A percentile compares a stretch with the other conserved stretches of the same genome.
These are phyloP conservation scores for Martes martes DNA, from an alignment of 2,113 vertebrate species.

Conservation along the genomic window DNA sequence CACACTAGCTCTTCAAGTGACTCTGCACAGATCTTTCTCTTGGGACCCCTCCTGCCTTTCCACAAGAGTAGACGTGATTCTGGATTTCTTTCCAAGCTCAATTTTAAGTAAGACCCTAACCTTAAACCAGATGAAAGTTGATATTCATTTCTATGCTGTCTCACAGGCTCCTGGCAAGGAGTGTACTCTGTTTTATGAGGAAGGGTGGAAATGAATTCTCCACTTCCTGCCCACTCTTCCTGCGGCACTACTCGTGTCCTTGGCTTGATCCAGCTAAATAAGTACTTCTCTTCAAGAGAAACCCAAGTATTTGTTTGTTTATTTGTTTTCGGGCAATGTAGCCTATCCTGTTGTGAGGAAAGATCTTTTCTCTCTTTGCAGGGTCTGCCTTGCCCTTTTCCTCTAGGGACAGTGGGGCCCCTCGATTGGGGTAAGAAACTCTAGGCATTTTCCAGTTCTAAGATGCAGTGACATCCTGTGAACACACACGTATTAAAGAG, in stretches of 20 bases:
- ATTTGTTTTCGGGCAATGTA: background rate
- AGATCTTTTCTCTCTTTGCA: background rate
- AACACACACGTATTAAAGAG: background rate
- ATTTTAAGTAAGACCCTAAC: background rate
- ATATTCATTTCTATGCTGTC: background rate
- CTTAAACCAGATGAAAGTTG: background rate
- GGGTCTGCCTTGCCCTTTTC: background rate
- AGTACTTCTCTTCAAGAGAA: background rate
- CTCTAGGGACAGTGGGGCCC: background rate
- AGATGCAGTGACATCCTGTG: background rate
- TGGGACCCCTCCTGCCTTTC: background rate
- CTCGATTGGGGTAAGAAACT: background rate
- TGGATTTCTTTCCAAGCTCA: background rate
- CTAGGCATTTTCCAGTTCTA: background rate
- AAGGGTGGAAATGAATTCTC: background rate
- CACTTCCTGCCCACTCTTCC: background rate
- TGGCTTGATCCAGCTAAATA: background rate
- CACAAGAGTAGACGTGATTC: background rate
- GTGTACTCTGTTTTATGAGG: background rate
- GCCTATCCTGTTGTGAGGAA: background rate
- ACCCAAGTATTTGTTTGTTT: background rate
- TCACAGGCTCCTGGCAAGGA: background rate
- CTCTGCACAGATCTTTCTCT: background rate
- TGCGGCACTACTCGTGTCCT: background rate
- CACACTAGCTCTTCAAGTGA: background rate